These are phyloP conservation scores for Chionis minor DNA, from an alignment of 2,113 vertebrate species.

Conservation along the genomic window DNA sequence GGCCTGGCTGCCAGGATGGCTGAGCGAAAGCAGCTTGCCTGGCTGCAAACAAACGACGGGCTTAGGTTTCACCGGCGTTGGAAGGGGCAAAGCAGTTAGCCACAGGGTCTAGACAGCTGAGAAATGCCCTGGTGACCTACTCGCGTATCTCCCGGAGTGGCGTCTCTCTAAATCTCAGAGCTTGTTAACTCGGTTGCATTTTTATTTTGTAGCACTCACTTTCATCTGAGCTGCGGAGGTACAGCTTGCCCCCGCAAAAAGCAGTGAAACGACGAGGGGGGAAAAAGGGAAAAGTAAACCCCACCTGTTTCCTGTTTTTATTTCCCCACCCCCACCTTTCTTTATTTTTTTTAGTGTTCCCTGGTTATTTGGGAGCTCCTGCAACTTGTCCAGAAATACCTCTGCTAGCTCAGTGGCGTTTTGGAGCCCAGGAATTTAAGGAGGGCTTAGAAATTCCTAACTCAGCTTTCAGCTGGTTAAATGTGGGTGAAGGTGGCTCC, in stretches of 20 bases:
- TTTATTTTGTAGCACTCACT: slow-evolving; percentile 3
- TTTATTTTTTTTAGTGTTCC: slow-evolving; percentile 46
- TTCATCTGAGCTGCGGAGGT: neutral
- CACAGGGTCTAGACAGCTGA: neutral
- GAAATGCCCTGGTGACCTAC: neutral
- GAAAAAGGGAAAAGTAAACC: slow-evolving; percentile 15
- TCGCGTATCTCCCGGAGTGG: neutral
- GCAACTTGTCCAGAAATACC: slow-evolving; percentile 61
- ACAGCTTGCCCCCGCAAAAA: neutral
- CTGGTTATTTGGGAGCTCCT: slow-evolving; percentile 53
- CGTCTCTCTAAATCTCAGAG: neutral
- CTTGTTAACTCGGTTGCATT: neutral
- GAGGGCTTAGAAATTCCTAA: slow-evolving; percentile 31
- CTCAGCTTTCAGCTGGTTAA: neutral
- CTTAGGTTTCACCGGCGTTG: neutral
- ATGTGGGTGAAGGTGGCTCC: neutral
- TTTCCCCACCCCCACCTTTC: slow-evolving; percentile 27
- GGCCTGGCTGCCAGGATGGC: neutral
- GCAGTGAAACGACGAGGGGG: neutral
- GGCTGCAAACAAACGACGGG: neutral
- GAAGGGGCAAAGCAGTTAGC: slow-evolving; percentile 30
- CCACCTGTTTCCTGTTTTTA: slow-evolving; percentile 67
- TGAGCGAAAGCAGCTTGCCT: neutral
- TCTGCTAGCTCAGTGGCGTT: neutral
- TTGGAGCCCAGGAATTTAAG: slow-evolving; percentile 37